These are phyloP conservation scores for Engraulis encrasicolus DNA, from an alignment of 2,113 vertebrate species.

Conservation along the genomic window DNA sequence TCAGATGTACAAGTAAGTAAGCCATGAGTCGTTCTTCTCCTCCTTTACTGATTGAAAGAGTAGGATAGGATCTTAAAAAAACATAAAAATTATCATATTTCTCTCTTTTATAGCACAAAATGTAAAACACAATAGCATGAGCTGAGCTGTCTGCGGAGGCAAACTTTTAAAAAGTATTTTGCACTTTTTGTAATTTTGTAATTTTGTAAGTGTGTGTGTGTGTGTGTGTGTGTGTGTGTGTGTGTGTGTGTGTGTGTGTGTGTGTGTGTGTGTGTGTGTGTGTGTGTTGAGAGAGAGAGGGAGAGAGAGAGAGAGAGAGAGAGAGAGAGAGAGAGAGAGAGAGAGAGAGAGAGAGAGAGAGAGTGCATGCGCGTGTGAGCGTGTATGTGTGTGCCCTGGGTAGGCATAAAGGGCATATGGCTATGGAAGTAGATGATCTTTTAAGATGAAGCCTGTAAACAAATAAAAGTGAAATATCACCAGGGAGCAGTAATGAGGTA, in stretches of 20 bases:
- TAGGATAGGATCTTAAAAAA: not conserved
- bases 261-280: slow-evolving; percentile 9
- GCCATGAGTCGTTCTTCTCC: not conserved
- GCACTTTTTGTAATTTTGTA: too few species aligned
- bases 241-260: slow-evolving; percentile 3
- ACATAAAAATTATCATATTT: not conserved
- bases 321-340: too few species aligned
- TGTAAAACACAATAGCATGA: not conserved
- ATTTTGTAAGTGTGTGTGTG: not conserved
- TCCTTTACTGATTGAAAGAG: not conserved
- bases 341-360: too few species aligned
- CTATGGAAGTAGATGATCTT: not conserved
- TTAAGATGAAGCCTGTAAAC: not conserved
- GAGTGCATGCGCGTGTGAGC: too few species aligned
- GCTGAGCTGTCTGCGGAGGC: not conserved
- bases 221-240: not conserved
- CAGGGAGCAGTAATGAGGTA: not conserved
- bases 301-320: too few species aligned
- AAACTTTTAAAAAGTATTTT: not conserved
- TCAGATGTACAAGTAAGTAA: slow-evolving; percentile 76
- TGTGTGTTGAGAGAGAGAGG: not conserved
- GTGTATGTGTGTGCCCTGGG: too few species aligned
- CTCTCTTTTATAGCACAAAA: not conserved
- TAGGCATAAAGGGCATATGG: not conserved
- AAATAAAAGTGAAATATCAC: not conserved